These are phyloP conservation scores for Cylloceria caligata DNA, from an alignment of 2,888 invertebrate genomes.

Conservation along the genomic window DNA sequence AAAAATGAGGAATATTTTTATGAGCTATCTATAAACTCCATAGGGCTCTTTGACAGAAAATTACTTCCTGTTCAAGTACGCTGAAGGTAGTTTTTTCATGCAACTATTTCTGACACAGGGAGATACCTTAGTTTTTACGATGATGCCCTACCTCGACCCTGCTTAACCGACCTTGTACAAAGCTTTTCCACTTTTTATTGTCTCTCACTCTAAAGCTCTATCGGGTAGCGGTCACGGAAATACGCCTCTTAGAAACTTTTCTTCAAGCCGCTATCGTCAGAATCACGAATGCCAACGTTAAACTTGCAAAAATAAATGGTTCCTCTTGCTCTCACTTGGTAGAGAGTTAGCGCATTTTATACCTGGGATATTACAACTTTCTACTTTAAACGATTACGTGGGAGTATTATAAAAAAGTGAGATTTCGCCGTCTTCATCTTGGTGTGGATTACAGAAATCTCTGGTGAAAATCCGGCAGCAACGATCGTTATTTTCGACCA, in stretches of 20 bases:
- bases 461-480: conserved; percentile 5
- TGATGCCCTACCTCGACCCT: too few relatives aligned
- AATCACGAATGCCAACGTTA: conserved; percentile 8
- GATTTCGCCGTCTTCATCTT: conserved; percentile 17
- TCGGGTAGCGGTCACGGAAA: not conserved
- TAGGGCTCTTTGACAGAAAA: not conserved
- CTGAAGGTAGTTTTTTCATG: not conserved
- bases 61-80: not conserved
- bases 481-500: conserved; percentile 37
- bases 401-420: conserved; percentile 18
- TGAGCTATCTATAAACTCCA: not conserved
- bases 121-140: not conserved
- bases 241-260: conserved; percentile 6
- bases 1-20: not conserved
- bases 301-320: conserved; percentile 21
- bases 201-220: conserved; percentile 21
- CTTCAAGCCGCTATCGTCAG: conserved; percentile 6
- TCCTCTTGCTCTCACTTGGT: not conserved
- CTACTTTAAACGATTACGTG: conserved; percentile 30
- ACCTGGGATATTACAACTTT: conserved; percentile 8
- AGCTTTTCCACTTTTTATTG: not conserved
- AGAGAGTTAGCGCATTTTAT: not conserved
- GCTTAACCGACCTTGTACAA: not conserved
- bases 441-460: conserved; percentile 33
- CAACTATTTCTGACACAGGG: not conserved